Conservation (phyloP, 1,140 invertebrate species). For the Bombus waltoni region DNA sequence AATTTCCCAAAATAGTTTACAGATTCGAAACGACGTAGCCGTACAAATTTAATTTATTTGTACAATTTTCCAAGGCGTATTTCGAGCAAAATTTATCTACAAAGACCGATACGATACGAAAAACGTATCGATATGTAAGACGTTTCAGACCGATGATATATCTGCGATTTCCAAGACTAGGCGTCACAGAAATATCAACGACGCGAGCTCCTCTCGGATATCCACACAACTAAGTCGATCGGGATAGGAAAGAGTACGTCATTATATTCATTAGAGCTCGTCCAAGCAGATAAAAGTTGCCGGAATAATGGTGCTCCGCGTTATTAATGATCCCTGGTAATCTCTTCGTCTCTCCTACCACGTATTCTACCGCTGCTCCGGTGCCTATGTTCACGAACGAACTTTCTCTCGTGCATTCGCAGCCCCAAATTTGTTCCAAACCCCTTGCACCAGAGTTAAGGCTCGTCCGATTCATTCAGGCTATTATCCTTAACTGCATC, state of each 20-base stretch:
- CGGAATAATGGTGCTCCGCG: slow-evolving; percentile 68
- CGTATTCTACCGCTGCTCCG: slow-evolving; percentile 24
- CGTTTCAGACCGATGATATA: not conserved
- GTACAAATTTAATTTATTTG: not conserved
- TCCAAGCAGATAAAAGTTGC: slow-evolving; percentile 72
- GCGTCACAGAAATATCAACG: not conserved
- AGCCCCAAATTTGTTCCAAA: slow-evolving; percentile 68
- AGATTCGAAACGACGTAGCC: not conserved
- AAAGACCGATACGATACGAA: too few relatives aligned
- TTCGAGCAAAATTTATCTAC: too few relatives aligned
- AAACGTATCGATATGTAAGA: too few relatives aligned
- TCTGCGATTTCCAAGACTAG: not conserved
- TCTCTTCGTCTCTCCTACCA: slow-evolving; percentile 60
- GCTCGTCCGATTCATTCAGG: slow-evolving; percentile 62
- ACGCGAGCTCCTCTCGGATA: slow-evolving; percentile 13
- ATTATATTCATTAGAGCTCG: slow-evolving; percentile 72
- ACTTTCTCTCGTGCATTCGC: slow-evolving; percentile 64
- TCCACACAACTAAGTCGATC: slow-evolving; percentile 61
- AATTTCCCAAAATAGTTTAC: not conserved
- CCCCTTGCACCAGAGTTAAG: slow-evolving; percentile 58
- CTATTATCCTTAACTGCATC: slow-evolving; percentile 69
- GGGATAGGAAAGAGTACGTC: slow-evolving; percentile 55
- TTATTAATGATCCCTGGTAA: slow-evolving; percentile 75
- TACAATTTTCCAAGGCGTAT: too few relatives aligned
- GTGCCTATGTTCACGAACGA: slow-evolving; percentile 48